These are phyloP conservation scores for Cheilosia vulpina DNA, from an alignment of 2,888 invertebrate species.

Conservation along the genomic window DNA sequence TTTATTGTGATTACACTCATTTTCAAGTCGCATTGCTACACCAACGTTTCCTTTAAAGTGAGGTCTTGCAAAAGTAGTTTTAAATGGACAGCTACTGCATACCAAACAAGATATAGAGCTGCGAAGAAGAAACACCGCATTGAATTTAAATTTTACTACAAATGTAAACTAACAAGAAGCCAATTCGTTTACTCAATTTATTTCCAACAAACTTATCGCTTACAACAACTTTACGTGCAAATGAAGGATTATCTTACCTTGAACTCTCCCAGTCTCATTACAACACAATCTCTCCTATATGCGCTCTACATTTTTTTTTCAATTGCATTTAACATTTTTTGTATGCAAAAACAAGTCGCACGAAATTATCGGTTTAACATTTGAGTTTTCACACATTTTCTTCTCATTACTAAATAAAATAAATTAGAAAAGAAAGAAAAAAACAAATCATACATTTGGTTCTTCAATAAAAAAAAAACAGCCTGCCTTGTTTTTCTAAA, in stretches of 20 bases:
- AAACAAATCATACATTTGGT: conserved; percentile 13
- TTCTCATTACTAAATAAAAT: conserved; percentile 41
- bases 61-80: too few species aligned
- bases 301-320: neutral
- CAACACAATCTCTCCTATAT: conserved; percentile 10
- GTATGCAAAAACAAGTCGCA: conserved; percentile 19
- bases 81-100: too few species aligned
- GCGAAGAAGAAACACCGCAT: neutral
- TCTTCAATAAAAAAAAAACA: neutral
- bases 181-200: neutral
- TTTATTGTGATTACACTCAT: too few species aligned
- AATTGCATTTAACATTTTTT: conserved; percentile 7
- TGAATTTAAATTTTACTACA: neutral
- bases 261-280: neutral
- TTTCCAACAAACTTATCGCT: neutral
- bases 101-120: too few species aligned
- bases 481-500: neutral
- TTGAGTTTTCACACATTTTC: neutral
- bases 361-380: conserved; percentile 4
- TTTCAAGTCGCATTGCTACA: too few species aligned
- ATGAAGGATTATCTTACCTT: conserved; percentile 55
- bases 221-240: conserved; percentile 41
- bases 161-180: neutral
- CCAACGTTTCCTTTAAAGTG: too few species aligned
- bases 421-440: conserved; percentile 30